phyloP scores from a whole-genome alignment of 1,140 invertebrate species.

The Chironomus striatipennis region DNA sequence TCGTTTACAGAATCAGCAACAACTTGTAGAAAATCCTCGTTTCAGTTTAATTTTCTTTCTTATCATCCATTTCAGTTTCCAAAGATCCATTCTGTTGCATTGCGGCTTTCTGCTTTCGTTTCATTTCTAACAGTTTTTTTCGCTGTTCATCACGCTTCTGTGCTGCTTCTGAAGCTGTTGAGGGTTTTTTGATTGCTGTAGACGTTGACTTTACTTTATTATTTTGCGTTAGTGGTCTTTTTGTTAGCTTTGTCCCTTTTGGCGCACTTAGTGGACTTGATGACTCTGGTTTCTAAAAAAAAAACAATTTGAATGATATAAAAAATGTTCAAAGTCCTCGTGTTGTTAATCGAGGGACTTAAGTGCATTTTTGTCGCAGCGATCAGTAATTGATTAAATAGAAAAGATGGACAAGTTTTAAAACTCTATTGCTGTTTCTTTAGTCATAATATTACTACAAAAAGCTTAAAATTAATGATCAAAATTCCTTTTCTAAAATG shows the following conservation, averaged over 20 bases:
- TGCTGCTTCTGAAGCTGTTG: conserved; percentile 40
- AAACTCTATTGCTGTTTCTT: not conserved
- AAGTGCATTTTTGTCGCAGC: too few relatives aligned
- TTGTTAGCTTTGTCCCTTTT: conserved; percentile 31
- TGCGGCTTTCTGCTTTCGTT: conserved; percentile 48
- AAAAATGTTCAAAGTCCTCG: too few relatives aligned
- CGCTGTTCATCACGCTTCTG: conserved; percentile 67
- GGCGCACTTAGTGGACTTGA: conserved; percentile 27
- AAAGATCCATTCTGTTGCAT: conserved; percentile 38
- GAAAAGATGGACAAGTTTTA: too few relatives aligned
- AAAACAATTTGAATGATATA: conserved; percentile 15
- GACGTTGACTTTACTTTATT: conserved; percentile 37
- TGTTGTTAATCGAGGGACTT: too few relatives aligned
- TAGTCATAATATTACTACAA: too few relatives aligned
- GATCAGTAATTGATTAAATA: too few relatives aligned
- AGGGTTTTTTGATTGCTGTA: conserved; percentile 40
- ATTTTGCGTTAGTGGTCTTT: conserved; percentile 29
- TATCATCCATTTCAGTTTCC: not conserved
- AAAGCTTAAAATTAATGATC: too few relatives aligned
- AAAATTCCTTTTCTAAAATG: too few relatives aligned
- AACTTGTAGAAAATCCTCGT: not conserved
- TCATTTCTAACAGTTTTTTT: conserved; percentile 70
- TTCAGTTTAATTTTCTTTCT: not conserved
- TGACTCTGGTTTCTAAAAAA: conserved; percentile 27
- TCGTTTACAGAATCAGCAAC: too few relatives aligned